A percentile compares a stretch with the other conserved stretches of the same genome.
These are phyloP conservation scores for Chaetura pelagica DNA, from an alignment of 2,113 vertebrate species.

Conservation along the genomic window DNA sequence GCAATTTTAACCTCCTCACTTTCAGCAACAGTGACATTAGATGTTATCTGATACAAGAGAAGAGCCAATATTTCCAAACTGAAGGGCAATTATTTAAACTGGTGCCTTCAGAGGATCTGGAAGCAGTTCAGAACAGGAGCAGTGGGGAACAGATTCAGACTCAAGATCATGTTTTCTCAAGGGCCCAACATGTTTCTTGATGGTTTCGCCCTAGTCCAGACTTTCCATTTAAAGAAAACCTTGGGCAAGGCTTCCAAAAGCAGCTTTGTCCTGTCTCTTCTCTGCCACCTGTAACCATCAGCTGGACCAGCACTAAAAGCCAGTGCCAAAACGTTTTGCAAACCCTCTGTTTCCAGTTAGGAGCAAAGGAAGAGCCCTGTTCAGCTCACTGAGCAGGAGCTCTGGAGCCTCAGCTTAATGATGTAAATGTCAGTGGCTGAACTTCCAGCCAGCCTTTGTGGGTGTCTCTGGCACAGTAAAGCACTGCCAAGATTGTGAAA, in stretches of 20 bases:
- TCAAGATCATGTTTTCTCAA: background rate
- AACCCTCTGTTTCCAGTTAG: background rate
- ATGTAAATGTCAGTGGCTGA: background rate
- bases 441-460: background rate
- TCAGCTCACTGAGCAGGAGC: fast-evolving
- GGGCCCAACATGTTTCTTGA: background rate
- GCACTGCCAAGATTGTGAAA: background rate
- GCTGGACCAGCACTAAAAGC: background rate
- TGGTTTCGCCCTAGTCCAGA: background rate
- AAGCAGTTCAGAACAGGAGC: background rate
- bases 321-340: background rate
- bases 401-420: background rate
- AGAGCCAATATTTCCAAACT: background rate
- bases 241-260: background rate
- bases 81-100: conserved; percentile 28
- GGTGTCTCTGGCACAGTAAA: background rate
- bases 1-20: background rate
- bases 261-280: fast-evolving
- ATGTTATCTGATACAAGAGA: conserved; percentile 15
- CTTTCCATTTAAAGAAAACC: background rate
- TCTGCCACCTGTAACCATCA: background rate
- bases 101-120: background rate
- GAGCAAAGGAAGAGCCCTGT: background rate
- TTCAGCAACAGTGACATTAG: conserved; percentile 6
- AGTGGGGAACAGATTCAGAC: background rate